These are phyloP conservation scores for Malacoraja senta DNA, from an alignment of 2,797 vertebrate genomes.

Conservation along the genomic window DNA sequence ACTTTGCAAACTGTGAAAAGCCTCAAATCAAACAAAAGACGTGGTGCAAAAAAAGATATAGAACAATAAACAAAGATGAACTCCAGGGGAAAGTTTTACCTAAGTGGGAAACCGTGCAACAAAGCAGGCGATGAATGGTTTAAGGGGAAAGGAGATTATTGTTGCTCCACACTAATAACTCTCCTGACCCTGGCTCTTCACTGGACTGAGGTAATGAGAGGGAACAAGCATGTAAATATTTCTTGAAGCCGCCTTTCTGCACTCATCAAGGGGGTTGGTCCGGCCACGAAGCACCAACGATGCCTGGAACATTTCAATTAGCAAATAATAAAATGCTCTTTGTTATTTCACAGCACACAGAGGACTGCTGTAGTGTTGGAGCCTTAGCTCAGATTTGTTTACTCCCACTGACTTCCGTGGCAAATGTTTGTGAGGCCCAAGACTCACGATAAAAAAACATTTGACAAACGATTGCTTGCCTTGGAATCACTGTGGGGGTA, in stretches of 20 bases:
- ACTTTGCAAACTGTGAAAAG: not conserved
- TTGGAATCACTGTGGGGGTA: no score
- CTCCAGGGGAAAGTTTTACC: not conserved
- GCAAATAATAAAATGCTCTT: constrained; percentile 10
- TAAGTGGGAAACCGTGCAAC: not conserved
- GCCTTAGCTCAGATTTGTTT: not conserved
- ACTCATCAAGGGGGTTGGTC: not conserved
- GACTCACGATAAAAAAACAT: not conserved
- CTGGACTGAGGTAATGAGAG: constrained; percentile 22
- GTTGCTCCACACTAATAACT: not conserved
- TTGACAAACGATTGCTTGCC: no score
- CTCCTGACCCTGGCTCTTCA: not conserved
- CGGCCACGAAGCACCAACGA: not conserved
- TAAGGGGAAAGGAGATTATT: not conserved
- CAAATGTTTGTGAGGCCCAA: not conserved
- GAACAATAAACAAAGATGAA: constrained; percentile 17
- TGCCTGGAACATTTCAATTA: constrained; percentile 34
- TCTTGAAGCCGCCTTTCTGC: constrained; percentile 1
- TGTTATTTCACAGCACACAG: constrained; percentile 30
- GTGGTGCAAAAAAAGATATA: constrained; percentile 2
- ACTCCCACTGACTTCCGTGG: not conserved
- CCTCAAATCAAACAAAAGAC: not conserved
- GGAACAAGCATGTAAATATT: constrained; percentile 29
- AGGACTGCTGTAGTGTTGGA: not conserved
- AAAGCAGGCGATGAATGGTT: not conserved